Base-by-base conservation (phyloP, 2,113 vertebrate species). In the Phalacrocorax pelagicus region DNA sequence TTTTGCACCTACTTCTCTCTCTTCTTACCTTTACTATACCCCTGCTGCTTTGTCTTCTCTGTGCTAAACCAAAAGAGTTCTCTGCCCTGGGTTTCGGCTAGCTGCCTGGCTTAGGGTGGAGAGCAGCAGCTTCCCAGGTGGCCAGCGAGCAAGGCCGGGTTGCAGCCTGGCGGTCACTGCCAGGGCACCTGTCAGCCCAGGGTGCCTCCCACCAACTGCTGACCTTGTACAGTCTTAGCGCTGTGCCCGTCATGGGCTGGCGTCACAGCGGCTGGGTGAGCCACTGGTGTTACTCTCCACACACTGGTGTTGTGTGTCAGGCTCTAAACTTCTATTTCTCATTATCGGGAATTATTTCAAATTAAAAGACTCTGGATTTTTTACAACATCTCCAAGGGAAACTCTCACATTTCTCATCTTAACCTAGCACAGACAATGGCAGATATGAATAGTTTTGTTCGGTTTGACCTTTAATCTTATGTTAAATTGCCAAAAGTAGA, bases 171-270 rank as follows among this genome's bases (percentile, higher is more conserved):
- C 1, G 2, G 29, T 26, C 4, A 0, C n/a, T 29, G 69, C 42
- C 16, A 54, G 42, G 57, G 18, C 73, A 72, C 27, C 62, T 19
- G 23, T 22, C 21, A 74, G 69, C 38, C 36, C 42, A 4, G 1
- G 2, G 30, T 2, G 11, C 63, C 52, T 71, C 38, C 22, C 42
- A 15, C 52, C 67, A 44, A 6, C 27, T 14, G 14, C 9, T 80
- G 88, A 21, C 54, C 54, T 46, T 34, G 34, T 4, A 8, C 62
- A 84, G 54, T n/a, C 38, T 26, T 18, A 73, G 65, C 79, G 52
- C 22, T 0, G 0, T 70, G 58, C 82, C 59, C 61, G 54, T 1
- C 24, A 2, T 0, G 1, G 40, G 69, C 54, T 59, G 58, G 32
- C 4, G 0, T 19, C 54, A 27, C 36, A 54, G 62, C 3, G 1